phyloP scores from a whole-genome alignment of 2,888 invertebrate genomes.

The Rapana venosa region DNA sequence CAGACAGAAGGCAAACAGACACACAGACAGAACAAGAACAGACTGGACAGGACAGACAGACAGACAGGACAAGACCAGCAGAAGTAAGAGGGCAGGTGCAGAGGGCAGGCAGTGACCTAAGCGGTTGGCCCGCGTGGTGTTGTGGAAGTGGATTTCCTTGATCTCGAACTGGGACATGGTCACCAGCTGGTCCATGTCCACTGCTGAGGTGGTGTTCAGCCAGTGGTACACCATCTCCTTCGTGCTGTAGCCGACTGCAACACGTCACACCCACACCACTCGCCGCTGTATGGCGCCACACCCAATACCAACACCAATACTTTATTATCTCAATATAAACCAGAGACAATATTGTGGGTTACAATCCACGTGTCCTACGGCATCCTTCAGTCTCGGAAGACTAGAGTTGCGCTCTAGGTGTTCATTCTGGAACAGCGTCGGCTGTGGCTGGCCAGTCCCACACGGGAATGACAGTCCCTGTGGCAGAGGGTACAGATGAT shows the following conservation, averaged over 20 bases:
- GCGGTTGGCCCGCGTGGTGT: conserved; percentile 58
- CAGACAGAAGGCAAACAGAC: too few species aligned
- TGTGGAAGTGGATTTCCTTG: conserved; percentile 79
- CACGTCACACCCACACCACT: not conserved
- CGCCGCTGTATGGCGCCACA: too few species aligned
- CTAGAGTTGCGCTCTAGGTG: too few species aligned
- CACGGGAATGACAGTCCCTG: too few species aligned
- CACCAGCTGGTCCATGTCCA: conserved; percentile 93
- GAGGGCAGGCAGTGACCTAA: conserved; percentile 56
- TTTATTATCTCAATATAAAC: too few species aligned
- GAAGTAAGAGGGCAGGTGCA: not conserved
- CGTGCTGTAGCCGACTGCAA: conserved; percentile 67
- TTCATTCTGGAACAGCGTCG: too few species aligned
- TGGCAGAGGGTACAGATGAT: too few species aligned
- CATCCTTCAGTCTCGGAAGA: too few species aligned
- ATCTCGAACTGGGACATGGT: conserved; percentile 95
- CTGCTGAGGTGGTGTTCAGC: conserved; percentile 81
- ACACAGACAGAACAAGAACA: too few species aligned
- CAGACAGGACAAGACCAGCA: not conserved
- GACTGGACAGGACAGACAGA: not conserved
- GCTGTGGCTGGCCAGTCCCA: too few species aligned
- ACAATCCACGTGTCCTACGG: too few species aligned
- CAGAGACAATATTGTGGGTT: too few species aligned
- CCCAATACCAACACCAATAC: not conserved
- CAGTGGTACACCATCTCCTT: conserved; percentile 68